Conservation (phyloP, 2,113 vertebrate species). For the Chrysemys picta region DNA sequence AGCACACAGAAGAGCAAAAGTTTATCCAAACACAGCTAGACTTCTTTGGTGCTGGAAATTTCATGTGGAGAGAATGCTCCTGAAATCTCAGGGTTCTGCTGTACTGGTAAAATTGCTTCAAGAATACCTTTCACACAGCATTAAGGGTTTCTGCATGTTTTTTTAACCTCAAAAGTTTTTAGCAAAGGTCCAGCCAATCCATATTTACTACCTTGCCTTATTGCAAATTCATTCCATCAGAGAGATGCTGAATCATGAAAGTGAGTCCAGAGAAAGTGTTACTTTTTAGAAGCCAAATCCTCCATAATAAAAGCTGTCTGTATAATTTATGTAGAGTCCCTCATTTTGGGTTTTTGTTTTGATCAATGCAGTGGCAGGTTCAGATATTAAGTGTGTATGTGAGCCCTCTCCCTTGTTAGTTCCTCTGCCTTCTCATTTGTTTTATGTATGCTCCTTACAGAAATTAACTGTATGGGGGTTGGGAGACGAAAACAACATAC, state of each 20-base stretch:
- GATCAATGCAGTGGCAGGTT: fast-evolving
- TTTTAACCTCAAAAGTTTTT: neutral
- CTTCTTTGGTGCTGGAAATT: neutral
- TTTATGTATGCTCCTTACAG: neutral
- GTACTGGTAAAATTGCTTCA: fast-evolving
- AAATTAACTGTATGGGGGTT: neutral
- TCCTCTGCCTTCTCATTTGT: neutral
- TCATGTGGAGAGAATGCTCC: neutral
- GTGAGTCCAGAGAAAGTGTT: neutral
- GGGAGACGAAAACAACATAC: neutral
- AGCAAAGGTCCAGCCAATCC: fast-evolving
- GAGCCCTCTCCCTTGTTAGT: neutral
- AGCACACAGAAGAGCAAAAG: neutral
- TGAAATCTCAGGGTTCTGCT: neutral
- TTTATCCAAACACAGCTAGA: neutral
- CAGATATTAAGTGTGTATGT: fast-evolving
- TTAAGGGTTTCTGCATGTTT: neutral
- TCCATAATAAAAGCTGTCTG: neutral
- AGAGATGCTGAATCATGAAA: neutral
- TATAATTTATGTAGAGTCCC: fast-evolving
- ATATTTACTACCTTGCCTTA: neutral
- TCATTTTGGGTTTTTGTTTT: neutral
- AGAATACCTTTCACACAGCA: fast-evolving
- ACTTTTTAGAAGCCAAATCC: neutral
- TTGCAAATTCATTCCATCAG: neutral